Base-by-base conservation (phyloP, 2,888 invertebrate species). In the Melanargia galathea region DNA sequence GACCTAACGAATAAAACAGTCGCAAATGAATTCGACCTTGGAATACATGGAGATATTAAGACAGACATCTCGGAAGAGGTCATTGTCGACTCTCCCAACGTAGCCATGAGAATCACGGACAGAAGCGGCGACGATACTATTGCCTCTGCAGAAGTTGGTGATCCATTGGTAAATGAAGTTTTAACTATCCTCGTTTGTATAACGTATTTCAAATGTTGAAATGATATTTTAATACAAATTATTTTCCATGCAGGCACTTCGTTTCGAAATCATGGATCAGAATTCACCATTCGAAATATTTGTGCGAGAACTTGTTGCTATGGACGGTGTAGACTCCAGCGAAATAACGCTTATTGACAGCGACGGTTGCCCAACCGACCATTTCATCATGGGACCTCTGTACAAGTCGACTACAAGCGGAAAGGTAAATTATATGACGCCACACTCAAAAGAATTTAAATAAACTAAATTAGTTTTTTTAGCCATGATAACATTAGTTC, bases 211-310 rank as follows among this genome's bases (percentile, higher is more conserved):
- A 22, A 13, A 35, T 49, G 16, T n/a, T 10, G 1, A 26, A 26
- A 16, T 26, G 13, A 26, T 26, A 48, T 30, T n/a, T n/a, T 33
- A 16, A 52, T 35, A 8, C 13, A 16, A 56, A 51, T 20, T 26
- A 35, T 11, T 43, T 59, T 71, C 73, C 62, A 73, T 79, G 26
- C 73, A 92, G 92, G 96, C 97, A 38, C 93, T 98, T 62, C 95
- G 96, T 81, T 98, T 98, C 92, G 97, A 97, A 90, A 97, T 98
- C 77, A 93, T 97, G 84, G 97, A 98, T 84, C 95, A 95, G 78
- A 96, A 97, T 90, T 97, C 97, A 77, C 98, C 98, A 33, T 98
- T 97, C 91, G 98, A 98, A 90, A 98, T 98, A 79, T 98, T 98
- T 83, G 97, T 98, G 35, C 94, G 97, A 68, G 97, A 98, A 88